These are phyloP conservation scores for Callinectes sapidus DNA, from an alignment of 2,888 invertebrate species.

Conservation along the genomic window DNA sequence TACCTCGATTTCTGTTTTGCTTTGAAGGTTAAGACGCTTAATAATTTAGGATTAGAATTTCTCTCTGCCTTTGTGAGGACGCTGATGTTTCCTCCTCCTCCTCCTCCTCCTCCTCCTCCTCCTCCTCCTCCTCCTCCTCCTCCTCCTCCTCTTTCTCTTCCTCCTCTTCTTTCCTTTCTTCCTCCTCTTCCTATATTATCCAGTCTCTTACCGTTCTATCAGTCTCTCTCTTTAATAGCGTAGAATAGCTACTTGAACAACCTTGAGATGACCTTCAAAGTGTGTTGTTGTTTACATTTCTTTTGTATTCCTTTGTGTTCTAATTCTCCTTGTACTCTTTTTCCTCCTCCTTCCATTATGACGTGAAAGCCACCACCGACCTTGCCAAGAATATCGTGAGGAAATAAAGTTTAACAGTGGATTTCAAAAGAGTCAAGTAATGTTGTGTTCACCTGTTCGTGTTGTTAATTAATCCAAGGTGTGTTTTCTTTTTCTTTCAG, in stretches of 20 bases:
- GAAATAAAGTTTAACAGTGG: background rate
- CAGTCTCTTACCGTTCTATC: background rate
- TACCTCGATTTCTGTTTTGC: background rate
- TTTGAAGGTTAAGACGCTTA: background rate
- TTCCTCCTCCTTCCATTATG: background rate
- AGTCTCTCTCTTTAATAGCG: too few species aligned
- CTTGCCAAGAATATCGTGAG: background rate
- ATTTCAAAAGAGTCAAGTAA: background rate
- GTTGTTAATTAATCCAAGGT: background rate
- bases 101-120: constrained; percentile 1
- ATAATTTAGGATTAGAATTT: background rate
- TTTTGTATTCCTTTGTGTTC: background rate
- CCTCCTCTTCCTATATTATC: background rate
- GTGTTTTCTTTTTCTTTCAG: background rate
- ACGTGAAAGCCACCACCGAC: background rate
- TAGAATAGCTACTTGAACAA: too few species aligned
- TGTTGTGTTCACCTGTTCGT: background rate
- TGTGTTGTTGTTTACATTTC: background rate
- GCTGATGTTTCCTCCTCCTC: background rate
- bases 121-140: background rate
- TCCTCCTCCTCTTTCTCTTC: background rate
- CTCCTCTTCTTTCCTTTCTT: background rate
- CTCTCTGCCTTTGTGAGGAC: background rate
- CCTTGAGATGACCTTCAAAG: too few species aligned
- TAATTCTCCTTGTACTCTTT: background rate